A percentile compares a stretch with the other conserved stretches of the same genome.
Conservation (phyloP, 2,113 vertebrate genomes). For the Limnothrissa miodon region DNA sequence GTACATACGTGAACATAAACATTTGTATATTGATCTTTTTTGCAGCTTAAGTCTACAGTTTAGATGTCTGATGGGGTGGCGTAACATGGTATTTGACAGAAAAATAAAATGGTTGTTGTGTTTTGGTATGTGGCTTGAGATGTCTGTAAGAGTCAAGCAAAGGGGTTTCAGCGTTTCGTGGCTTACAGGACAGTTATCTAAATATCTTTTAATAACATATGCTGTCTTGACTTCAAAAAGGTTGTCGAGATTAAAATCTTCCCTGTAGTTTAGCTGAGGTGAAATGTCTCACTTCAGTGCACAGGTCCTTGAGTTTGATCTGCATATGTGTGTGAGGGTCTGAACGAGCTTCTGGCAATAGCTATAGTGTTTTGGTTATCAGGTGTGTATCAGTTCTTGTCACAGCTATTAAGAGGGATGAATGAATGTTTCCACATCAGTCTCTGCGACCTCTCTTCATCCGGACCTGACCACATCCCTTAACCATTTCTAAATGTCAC, state of each 20-base stretch:
- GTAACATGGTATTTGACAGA: neutral
- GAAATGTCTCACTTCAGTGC: neutral
- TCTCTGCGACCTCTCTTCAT: neutral
- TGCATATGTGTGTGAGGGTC: neutral
- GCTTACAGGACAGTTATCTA: neutral
- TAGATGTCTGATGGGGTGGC: constrained; percentile 9
- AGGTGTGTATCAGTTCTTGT: neutral
- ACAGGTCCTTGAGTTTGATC: constrained; percentile 1
- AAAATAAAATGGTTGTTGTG: neutral
- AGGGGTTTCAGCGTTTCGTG: neutral
- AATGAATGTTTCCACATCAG: neutral
- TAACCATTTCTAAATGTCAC: constrained; percentile 3
- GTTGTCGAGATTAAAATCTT: neutral
- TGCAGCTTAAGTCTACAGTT: constrained; percentile 10
- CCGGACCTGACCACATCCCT: neutral
- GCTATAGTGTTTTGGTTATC: neutral
- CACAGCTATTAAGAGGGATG: neutral
- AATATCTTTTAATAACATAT: neutral
- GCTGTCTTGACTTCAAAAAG: neutral
- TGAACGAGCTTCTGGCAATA: neutral
- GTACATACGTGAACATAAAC: constrained; percentile 12
- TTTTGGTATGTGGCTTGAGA: constrained; percentile 3
- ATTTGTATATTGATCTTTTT: constrained; percentile 18
- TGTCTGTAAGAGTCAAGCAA: neutral
- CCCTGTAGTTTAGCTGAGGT: neutral